These are phyloP conservation scores for Myiozetetes cayanensis DNA, from an alignment of 2,113 vertebrate genomes.

Conservation along the genomic window DNA sequence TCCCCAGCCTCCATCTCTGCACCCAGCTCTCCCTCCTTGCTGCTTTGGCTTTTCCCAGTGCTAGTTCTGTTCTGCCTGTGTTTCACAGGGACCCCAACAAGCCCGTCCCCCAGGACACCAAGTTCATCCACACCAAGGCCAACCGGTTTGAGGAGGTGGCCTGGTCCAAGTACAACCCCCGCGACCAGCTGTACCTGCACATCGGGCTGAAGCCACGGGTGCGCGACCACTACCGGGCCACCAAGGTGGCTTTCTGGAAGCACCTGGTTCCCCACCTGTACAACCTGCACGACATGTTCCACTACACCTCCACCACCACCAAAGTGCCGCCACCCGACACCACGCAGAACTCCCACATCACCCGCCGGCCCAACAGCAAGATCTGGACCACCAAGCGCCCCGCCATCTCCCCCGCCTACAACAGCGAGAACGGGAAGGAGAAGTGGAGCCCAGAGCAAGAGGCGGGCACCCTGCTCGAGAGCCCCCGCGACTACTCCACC, in stretches of 20 bases:
- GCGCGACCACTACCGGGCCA: conserved; percentile 97
- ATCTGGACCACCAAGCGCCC: conserved; percentile 96
- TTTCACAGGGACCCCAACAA: conserved; percentile 93
- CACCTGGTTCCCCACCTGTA: conserved; percentile 97
- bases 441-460: conserved; percentile 87
- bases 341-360: conserved; percentile 93
- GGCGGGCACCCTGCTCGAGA: conserved; percentile 89
- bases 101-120: conserved; percentile 97
- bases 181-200: conserved; percentile 97
- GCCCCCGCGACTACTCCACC: conserved; percentile 95
- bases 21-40: not conserved
- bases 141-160: conserved; percentile 98
- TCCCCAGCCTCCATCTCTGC: not conserved
- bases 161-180: conserved; percentile 99
- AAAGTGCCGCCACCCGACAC: conserved; percentile 92
- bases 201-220: conserved; percentile 97
- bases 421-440: conserved; percentile 86
- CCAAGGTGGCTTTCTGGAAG: conserved; percentile 99
- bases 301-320: conserved; percentile 98
- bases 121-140: conserved; percentile 99
- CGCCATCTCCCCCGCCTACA: conserved; percentile 92
- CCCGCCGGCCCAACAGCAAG: conserved; percentile 90
- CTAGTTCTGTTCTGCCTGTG: not conserved
- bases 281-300: conserved; percentile 98
- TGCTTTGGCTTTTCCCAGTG: not conserved